These are phyloP conservation scores for Phengaris alcon DNA, from an alignment of 2,888 invertebrate species.

Conservation along the genomic window DNA sequence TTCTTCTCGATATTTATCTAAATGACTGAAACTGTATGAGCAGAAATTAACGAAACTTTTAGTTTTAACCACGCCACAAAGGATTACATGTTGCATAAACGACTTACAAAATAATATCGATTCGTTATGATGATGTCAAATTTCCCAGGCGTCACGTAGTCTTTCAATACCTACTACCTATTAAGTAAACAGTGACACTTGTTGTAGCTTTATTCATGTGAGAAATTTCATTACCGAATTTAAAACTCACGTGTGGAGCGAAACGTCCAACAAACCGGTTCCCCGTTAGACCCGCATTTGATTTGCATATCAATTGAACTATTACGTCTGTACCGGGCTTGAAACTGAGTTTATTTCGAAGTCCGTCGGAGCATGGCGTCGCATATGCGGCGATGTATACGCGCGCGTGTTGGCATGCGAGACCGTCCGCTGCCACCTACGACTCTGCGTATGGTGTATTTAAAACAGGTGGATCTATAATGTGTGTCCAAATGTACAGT, in stretches of 20 bases:
- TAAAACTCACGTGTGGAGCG: slow-evolving; percentile 9
- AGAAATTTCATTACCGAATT: neutral
- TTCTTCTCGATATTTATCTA: too few species aligned
- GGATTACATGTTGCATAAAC: too few species aligned
- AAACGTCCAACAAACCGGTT: slow-evolving; percentile 26
- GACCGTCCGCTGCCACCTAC: slow-evolving; percentile 61
- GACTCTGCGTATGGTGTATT: slow-evolving; percentile 31
- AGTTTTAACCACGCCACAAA: too few species aligned
- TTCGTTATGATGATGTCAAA: too few species aligned
- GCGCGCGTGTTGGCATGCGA: slow-evolving; percentile 70
- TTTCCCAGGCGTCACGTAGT: neutral
- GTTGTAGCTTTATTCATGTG: neutral
- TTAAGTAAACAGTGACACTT: too few species aligned
- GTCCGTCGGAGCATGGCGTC: slow-evolving; percentile 38
- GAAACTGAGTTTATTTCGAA: slow-evolving; percentile 40
- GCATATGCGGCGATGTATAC: slow-evolving; percentile 56
- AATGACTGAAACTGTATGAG: too few species aligned
- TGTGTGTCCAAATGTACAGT: neutral
- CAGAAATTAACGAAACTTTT: too few species aligned
- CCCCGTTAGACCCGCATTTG: slow-evolving; percentile 32
- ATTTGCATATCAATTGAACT: slow-evolving; percentile 39
- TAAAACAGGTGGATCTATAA: neutral
- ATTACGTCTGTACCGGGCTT: slow-evolving; percentile 39
- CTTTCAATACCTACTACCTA: neutral
- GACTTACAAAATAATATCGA: too few species aligned